Base-by-base conservation (phyloP, 2,888 invertebrate species). In the Orthosia cruda region DNA sequence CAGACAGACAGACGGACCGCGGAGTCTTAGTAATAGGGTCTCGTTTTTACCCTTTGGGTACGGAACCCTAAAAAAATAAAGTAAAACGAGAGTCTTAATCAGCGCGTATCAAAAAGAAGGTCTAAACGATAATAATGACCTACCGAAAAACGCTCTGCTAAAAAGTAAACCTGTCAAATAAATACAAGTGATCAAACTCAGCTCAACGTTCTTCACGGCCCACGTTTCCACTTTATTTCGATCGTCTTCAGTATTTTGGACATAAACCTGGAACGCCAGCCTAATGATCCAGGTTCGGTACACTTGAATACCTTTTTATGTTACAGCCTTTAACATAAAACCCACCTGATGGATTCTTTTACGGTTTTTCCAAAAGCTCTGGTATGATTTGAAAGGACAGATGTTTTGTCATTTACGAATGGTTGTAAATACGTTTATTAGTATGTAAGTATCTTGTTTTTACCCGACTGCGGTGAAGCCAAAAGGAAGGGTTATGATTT, bases 261-360 rank as follows among this genome's bases (percentile, higher is more conserved):
- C 74, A 79, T 86, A 84, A 86, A 86, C 61, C 64, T 68, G 69
- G 59, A 57, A 73, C 52, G 67, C 64, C 69, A 59, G 67, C 77
- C 73, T 86, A 84, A 86, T 79, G 83, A 75, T 63, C 50, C 71
- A 79, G 87, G 77, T 72, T 86, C 26, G 59, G 73, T 71, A 67
- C 73, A 71, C 11, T 81, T 73, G 68, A 77, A 77, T 73, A 84
- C 67, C 32, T 80, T 65, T 85, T 83, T 75, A 86, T 81, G 75
- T 77, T 63, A 85, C 61, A 61, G 69, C 52, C 67, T 52, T 47
- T 79, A 70, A 75, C 86, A 80, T 86, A 82, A 85, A 80, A 77
- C 65, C 70, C 77, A 82, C 73, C 86, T 77, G 81, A 86, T 83
- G 71, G 76, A 69, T 71, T 81, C 66, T 68, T 83, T 86, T 79